These are phyloP conservation scores for Malurus melanocephalus DNA, from an alignment of 2,113 vertebrate genomes.

Conservation along the genomic window DNA sequence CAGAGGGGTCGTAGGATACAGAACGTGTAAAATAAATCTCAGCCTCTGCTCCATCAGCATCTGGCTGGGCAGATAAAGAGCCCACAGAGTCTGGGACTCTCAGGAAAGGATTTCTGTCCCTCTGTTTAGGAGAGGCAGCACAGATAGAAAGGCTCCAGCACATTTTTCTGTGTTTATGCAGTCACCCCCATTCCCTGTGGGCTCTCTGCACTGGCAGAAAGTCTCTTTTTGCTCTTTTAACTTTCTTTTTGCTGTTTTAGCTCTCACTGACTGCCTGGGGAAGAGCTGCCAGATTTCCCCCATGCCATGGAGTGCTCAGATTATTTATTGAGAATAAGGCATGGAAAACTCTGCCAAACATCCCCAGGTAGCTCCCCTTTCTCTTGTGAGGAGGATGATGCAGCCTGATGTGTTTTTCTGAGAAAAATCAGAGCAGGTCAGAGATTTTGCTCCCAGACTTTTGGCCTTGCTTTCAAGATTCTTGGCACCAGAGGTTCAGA, in stretches of 20 bases:
- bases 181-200: not conserved
- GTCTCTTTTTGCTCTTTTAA: not conserved
- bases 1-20: not conserved
- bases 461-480: not conserved
- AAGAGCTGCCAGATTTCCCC: not conserved
- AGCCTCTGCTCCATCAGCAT: not conserved
- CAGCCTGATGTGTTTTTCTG: not conserved
- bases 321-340: not conserved
- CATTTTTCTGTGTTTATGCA: not conserved
- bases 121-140: not conserved
- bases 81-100: not conserved
- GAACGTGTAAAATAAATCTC: not conserved
- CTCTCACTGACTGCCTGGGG: not conserved
- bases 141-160: not conserved
- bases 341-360: not conserved
- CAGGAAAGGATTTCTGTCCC: not conserved
- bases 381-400: not conserved
- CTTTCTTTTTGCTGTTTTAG: too few species aligned
- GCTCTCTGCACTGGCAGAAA: not conserved
- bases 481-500: constrained; percentile 40
- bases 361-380: not conserved
- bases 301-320: not conserved
- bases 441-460: not conserved
- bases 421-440: not conserved
- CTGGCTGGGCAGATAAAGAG: not conserved